phyloP scores from a whole-genome alignment of 2,797 vertebrate genomes.

The Vespertilio murinus region DNA sequence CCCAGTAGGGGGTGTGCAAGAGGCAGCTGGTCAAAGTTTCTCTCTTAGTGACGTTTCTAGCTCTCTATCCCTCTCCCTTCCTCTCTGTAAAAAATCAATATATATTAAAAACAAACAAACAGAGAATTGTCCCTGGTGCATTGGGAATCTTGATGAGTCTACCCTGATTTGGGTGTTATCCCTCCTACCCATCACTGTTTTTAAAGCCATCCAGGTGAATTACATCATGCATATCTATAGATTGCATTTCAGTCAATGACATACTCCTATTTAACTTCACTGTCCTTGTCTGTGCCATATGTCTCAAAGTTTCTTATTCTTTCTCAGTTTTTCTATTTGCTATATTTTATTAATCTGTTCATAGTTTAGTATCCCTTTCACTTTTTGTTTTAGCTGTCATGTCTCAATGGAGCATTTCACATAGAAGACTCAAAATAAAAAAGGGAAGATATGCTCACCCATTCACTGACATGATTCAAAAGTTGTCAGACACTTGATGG shows the following conservation, averaged over 20 bases:
- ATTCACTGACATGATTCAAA: neutral
- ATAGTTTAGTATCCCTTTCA: neutral
- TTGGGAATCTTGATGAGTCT: neutral
- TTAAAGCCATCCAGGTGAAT: conserved; percentile 50
- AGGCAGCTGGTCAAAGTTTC: no score
- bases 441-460: neutral
- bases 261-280: conserved; percentile 48
- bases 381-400: neutral
- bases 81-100: no score
- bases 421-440: neutral
- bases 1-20: no score
- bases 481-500: neutral
- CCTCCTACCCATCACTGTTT: neutral
- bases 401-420: neutral
- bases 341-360: neutral
- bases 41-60: no score
- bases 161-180: neutral
- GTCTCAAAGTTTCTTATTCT: conserved; percentile 52
- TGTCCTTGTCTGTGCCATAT: conserved; percentile 67
- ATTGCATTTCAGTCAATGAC: conserved; percentile 70
- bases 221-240: neutral
- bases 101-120: no score
- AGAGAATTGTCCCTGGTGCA: neutral
- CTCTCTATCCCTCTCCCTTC: no score
- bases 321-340: neutral